Base-by-base conservation (phyloP, 2,113 vertebrate genomes). In the Lepus europaeus region DNA sequence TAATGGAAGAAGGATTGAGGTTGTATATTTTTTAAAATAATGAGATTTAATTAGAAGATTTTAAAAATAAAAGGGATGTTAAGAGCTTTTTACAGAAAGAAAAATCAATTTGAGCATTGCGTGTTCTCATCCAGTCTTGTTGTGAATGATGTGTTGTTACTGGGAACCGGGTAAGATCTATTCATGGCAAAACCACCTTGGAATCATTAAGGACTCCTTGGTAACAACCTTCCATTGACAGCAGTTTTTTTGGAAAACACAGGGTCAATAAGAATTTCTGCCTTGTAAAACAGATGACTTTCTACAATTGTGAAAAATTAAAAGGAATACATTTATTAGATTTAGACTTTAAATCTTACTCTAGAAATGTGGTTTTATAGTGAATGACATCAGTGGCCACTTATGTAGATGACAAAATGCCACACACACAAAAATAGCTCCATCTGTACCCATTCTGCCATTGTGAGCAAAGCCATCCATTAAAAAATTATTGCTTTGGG, bases 51-150 rank as follows among this genome's bases (percentile, higher is more conserved):
- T 89, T 93, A 79, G 76, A 74, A 87, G 66, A 83, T 4, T 56
- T 91, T 88, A 81, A 64, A 93, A 81, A 59, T 29, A 96, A 45
- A 95, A 90, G 92, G 51, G 56, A 27, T 66, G 49, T 9, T 82
- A 84, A 83, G 53, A 90, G 66, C 16, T 80, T 83, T 91, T 76
- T 45, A 64, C 51, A 89, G 33, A 64, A 39, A 82, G 39, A 25
- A 94, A 96, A 91, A 89, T 70, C 74, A 53, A 76, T 89, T 49
- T 94, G 92, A 94, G 95, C 82, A 83, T 68, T 74, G 8, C 49
- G 61, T 72, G 19, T 89, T 87, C 49, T 45, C 72, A 19, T 64
- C 59, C 73, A 63, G 33, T 39, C 74, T 86, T 89, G 36, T 31
- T 90, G 19, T 64, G 74, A 94, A 66, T 76, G 74, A 13, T 49